Conservation (phyloP, 2,797 vertebrate genomes). For the Orientallactaga sibirica region DNA sequence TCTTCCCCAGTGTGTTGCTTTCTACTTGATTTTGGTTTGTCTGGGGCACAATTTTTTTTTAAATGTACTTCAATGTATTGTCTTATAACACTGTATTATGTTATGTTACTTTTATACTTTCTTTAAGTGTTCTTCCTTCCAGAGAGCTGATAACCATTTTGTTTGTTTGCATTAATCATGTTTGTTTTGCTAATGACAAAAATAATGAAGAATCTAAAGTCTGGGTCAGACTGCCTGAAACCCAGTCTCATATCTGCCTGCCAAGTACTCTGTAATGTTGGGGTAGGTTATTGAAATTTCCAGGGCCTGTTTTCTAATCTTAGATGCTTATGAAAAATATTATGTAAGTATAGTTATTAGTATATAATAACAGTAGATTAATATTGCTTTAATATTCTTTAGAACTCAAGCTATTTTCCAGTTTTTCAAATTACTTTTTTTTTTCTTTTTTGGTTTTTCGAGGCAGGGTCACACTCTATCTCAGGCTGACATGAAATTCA, state of each 20-base stretch:
- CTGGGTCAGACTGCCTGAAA: neutral
- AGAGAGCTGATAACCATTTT: constrained; percentile 16
- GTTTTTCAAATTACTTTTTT: neutral
- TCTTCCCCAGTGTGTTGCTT: neutral
- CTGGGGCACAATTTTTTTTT: neutral
- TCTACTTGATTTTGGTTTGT: constrained; percentile 50
- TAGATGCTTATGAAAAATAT: neutral
- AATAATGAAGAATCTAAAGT: constrained; percentile 45
- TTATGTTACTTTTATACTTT: constrained; percentile 11
- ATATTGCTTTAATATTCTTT: neutral
- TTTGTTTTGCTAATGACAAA: neutral
- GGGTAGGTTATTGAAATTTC: neutral
- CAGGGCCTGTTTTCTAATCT: neutral
- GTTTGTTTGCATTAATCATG: constrained; percentile 8
- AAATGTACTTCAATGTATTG: neutral
- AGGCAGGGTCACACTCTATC: too few relatives aligned
- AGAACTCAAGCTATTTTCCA: neutral
- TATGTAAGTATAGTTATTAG: neutral
- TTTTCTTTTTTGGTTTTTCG: too few relatives aligned
- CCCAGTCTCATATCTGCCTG: neutral
- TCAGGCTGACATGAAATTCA: too few relatives aligned
- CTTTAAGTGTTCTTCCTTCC: neutral
- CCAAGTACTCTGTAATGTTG: neutral
- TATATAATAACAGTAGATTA: neutral
- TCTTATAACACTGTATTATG: constrained; percentile 36